These are phyloP conservation scores for Papilio aristodemus DNA, from an alignment of 1,140 invertebrate genomes.

Conservation along the genomic window DNA sequence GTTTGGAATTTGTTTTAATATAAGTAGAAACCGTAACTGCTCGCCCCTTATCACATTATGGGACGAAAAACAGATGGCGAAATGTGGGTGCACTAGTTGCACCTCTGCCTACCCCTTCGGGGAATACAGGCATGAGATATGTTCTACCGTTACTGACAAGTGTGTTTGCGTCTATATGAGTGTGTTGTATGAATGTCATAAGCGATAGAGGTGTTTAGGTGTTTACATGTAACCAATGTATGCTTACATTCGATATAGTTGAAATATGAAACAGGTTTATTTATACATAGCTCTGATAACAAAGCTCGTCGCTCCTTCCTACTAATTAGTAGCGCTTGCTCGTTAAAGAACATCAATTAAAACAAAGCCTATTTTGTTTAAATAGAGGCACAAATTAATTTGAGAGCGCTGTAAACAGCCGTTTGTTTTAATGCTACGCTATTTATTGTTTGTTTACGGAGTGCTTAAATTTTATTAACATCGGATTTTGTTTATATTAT, in stretches of 20 bases:
- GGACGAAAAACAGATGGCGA: no score
- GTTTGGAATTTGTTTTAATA: no score
- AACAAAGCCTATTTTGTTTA: conserved; percentile 33
- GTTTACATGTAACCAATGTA: no score
- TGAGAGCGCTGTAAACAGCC: conserved; percentile 27
- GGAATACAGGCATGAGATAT: no score
- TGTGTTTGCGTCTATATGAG: no score
- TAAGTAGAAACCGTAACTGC: no score
- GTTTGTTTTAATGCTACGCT: conserved; percentile 11
- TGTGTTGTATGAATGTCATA: no score
- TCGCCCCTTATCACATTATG: no score
- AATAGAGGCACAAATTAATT: conserved; percentile 28
- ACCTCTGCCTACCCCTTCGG: no score
- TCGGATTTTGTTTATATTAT: neutral
- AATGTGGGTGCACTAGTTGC: no score
- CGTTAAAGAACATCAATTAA: conserved; percentile 34
- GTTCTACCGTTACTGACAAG: no score
- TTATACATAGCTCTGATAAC: conserved; percentile 15
- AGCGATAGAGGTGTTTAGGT: no score
- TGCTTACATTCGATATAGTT: neutral
- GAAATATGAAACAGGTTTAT: conserved; percentile 24
- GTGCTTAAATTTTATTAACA: conserved; percentile 14
- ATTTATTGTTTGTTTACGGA: conserved; percentile 22
- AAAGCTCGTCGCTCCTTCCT: conserved; percentile 20
- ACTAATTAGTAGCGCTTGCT: conserved; percentile 28